phyloP scores from a whole-genome alignment of 2,888 invertebrate species.

The Galeruca laticollis region DNA sequence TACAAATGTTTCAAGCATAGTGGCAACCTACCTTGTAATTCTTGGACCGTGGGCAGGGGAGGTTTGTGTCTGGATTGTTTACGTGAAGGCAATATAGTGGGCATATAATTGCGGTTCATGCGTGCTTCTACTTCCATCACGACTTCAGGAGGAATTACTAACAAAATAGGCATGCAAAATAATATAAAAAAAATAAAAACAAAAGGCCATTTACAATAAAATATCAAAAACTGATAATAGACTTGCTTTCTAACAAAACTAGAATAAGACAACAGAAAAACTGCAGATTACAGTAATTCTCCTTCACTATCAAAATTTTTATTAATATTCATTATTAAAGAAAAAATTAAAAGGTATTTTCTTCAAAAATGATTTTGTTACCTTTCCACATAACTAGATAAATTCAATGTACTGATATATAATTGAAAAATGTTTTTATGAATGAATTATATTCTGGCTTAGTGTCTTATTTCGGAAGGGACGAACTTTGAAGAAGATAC shows the following conservation, averaged over 20 bases:
- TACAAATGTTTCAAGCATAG: not conserved
- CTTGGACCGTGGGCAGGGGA: slow-evolving; percentile 78
- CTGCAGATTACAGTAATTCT: no score
- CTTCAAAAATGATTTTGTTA: no score
- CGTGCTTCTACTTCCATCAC: slow-evolving; percentile 90
- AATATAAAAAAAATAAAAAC: slow-evolving; percentile 59
- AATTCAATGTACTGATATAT: no score
- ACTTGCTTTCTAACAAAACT: slow-evolving; percentile 3
- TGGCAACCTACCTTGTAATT: slow-evolving; percentile 75
- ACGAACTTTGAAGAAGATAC: no score
- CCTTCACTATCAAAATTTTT: no score
- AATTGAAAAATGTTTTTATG: no score
- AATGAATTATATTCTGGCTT: no score
- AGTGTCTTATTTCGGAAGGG: no score
- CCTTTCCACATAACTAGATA: no score
- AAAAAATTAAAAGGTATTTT: no score
- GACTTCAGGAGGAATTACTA: slow-evolving; percentile 90
- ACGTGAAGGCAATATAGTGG: slow-evolving; percentile 71
- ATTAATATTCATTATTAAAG: no score
- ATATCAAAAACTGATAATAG: slow-evolving; percentile 22
- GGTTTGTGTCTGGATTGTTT: slow-evolving; percentile 72
- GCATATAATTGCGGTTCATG: slow-evolving; percentile 83
- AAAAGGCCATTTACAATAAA: slow-evolving; percentile 45
- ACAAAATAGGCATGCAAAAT: slow-evolving; percentile 60
- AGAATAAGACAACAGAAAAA: not conserved